Evolutionary conservation across 1,140 invertebrate genomes (phyloP), one percentile per base, ranked within the genome.

Genomic region (Zeugodacus cucurbitae): DNA sequence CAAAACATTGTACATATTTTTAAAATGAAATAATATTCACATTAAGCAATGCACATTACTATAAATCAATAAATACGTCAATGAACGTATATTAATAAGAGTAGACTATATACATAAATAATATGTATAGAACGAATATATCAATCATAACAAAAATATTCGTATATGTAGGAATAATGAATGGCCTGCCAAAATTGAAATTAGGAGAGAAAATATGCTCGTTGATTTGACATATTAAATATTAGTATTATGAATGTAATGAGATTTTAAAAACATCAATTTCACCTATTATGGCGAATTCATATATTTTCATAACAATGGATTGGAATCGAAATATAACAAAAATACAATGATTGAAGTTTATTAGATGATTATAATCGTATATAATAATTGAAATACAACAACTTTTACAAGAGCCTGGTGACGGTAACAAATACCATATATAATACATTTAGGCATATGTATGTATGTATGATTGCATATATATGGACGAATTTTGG

Each of bases 281-380:
- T 29, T 74, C 32, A 11, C 34, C 70, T 41, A 22, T 22, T 41
- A 74, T 41, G 34, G 14, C 4, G 37, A 22, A 74, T 74, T 82
- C 74, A 82, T 82, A 82, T 82, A 82, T 82, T 82, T 82, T 82
- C 74, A 37, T 82, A 82, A 82, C 20, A 29, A 82, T 26, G 74
- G 34, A 48, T 82, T 48, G 22, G 34, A 82, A 29, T 82, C 41
- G 41, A 82, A 82, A 4, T 82, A 82, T 44, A 48, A 82, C 48
- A 22, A 44, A 74, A 82, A 44, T 20, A 74, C 22, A 44, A 4
- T 74, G 37, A 48, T 11, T 41, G 37, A 78, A 37, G 5, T 78
- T 44, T 82, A 48, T 29, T 5, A 82, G 26, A 48, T 82, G 6
- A 82, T 32, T 41, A 37, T 4, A 70, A 74, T 17, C 29, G 22